Evolutionary conservation across 53 echinoderm and acorn worm genomes (phyloP), one percentile per base, ranked within the genome.

Genomic region (Zoroaster sp.): DNA sequence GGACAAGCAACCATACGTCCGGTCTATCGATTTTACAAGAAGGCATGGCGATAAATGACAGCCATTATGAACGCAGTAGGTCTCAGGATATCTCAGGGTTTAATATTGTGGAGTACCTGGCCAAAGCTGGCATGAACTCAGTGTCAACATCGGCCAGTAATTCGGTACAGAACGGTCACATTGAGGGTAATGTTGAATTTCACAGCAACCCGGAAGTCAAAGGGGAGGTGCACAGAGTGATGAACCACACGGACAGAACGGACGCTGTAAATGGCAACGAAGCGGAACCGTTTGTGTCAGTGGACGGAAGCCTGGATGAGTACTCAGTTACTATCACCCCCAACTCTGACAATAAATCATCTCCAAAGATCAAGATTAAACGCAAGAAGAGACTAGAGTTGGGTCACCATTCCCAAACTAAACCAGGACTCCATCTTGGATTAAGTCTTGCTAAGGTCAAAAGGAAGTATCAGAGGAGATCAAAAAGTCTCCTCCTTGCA

Each of bases 1-100:
- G 96, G 53, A 90, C 94, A 13, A 78, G 63, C 52, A 89, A 53
- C 38, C 66, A 85, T 35, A 94, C 88, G 75, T 93, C 90, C 41
- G 91, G 93, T 3, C 59, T 96, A 53, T 91, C 93, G 14, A 89
- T 99, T 75, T 68, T 99, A 13, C 93, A 96, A 55, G 99, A 99
- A 53, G 99, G 99, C 45, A 96, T 99, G 94, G 94, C 96, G 23
- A 94, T 99, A 47, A 91, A 90, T 15, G 94, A 93, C 34, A 78
- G 52, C 72, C 91, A 93, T 73, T 85, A 85, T 35, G 91, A 91
- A 69, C 86, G 92, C 41, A 94, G 87, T 77, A 53, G 52, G 39
- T 54, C 73, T 12, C 73, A 72, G 35, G 72, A 68, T 1, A 91
- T 78, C 42, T 86, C 88, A 77, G 80, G 66, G 66, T 88, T 94